phyloP scores from a whole-genome alignment of 2,888 invertebrate genomes.

The Hedya salicella region DNA sequence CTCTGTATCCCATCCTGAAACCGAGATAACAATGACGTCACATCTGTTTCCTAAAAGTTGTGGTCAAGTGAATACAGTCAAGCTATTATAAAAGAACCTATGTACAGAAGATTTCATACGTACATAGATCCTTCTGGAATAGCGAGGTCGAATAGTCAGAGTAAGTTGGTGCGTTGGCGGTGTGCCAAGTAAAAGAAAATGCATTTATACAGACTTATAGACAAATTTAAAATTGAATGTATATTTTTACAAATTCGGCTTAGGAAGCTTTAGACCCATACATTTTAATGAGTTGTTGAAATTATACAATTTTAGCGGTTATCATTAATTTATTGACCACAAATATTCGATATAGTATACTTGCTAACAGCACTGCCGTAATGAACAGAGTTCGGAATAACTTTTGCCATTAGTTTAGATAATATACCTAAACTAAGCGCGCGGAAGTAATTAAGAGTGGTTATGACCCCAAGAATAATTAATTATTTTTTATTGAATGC shows the following conservation, averaged over 20 bases:
- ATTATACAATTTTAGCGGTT: slow-evolving; percentile 1
- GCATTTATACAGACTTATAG: slow-evolving; percentile 39
- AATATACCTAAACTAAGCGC: too few species aligned
- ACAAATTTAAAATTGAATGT: slow-evolving; percentile 19
- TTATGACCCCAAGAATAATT: too few species aligned
- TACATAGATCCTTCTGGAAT: slow-evolving; percentile 3
- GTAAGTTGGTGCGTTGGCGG: slow-evolving; percentile 36
- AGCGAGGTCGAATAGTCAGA: neutral
- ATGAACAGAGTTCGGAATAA: too few species aligned
- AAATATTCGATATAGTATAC: neutral
- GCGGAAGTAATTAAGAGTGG: too few species aligned
- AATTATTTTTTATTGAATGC: too few species aligned
- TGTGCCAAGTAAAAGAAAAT: slow-evolving; percentile 41
- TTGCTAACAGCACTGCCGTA: too few species aligned
- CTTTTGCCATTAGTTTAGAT: too few species aligned
- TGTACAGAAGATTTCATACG: neutral
- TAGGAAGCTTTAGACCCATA: slow-evolving; percentile 14
- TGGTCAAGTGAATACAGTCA: slow-evolving; percentile 8
- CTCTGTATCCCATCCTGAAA: too few species aligned
- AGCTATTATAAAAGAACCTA: slow-evolving; percentile 8
- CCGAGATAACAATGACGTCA: too few species aligned
- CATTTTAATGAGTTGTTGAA: slow-evolving; percentile 19
- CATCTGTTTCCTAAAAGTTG: slow-evolving; percentile 27
- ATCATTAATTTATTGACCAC: neutral
- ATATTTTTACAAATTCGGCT: slow-evolving; percentile 23